Evolutionary conservation across 2,797 vertebrate genomes (phyloP), one percentile per base, ranked within the genome.

Genomic region (Uromys caudimaculatus): DNA sequence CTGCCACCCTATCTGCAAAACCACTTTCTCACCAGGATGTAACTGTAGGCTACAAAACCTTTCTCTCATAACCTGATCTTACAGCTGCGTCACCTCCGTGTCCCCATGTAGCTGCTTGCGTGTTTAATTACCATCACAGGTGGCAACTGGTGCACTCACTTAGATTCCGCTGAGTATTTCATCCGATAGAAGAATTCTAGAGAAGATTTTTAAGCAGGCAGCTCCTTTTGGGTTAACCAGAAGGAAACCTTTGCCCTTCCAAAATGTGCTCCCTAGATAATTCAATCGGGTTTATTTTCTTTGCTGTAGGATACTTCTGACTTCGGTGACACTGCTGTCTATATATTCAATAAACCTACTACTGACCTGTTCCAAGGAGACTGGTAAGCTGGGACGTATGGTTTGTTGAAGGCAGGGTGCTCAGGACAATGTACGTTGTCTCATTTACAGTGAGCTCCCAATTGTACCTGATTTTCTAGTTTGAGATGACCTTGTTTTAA

Each of bases 331-430:
- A 0, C 73, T 98, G 94, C 97, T 99, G 86, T 99, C 99, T 92
- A 98, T 99, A 96, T 99, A 99, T 98, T 99, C 99, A 93, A 99
- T 99, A 98, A 98, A 99, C 96, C 98, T 99, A 41, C 97, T 99
- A 67, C 97, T 99, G 98, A 95, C 98, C 97, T 99, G 98, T 97
- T 98, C 99, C 89, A 98, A 98, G 95, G 98, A 98, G 98, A 99
- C 99, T 98, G 99, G 99, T 99, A 98, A 98, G 97, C 94, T 76
- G 64, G 92, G 95, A 19, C 1, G 35, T 86, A 17, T 64, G 21
- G 75, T 97, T 85, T 78, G 14, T 97, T 92, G 54, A 94, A 90
- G 90, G 29, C 41, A 44, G 86, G 58, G 35, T 82, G 85, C 50
- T 86, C 67, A 13, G 14, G 76, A n/a, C 71, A 69, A 0, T 52